phyloP scores from a whole-genome alignment of 2,113 vertebrate genomes.

The Eidolon helvum region DNA sequence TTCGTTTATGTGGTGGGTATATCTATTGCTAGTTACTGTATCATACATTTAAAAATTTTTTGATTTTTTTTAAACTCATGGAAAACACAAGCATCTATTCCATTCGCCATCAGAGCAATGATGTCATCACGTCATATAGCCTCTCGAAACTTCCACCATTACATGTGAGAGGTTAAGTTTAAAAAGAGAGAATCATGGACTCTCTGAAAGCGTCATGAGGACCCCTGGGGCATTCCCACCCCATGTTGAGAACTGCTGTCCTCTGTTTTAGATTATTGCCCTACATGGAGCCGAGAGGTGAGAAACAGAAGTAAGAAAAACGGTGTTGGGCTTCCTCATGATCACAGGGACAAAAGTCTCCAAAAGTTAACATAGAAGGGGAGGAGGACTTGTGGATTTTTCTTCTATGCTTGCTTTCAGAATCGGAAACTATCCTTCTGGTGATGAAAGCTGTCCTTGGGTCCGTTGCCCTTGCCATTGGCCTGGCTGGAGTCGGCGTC shows the following conservation, averaged over 20 bases:
- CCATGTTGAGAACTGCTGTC: not conserved
- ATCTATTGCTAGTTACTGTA: not conserved
- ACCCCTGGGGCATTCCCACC: not conserved
- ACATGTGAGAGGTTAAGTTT: not conserved
- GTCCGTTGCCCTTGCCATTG: not conserved
- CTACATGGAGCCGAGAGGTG: not conserved
- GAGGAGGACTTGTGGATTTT: not conserved
- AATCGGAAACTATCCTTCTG: not conserved
- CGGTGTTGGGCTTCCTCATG: not conserved
- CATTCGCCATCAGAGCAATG: not conserved
- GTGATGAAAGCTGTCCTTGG: not conserved
- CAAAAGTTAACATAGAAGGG: not conserved
- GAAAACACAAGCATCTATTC: not conserved
- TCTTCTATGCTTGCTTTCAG: conserved; percentile 38
- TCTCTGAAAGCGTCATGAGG: not conserved
- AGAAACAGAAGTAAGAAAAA: not conserved
- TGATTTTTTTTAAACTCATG: not conserved
- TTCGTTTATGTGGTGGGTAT: not conserved
- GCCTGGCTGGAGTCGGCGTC: not conserved
- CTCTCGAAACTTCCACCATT: not conserved
- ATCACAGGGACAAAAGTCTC: not conserved
- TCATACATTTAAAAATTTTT: not conserved
- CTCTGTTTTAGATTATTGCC: not conserved
- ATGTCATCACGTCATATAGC: not conserved
- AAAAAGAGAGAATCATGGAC: not conserved